phyloP scores from a whole-genome alignment of 2,888 invertebrate genomes.

The Ectemnius lituratus region DNA sequence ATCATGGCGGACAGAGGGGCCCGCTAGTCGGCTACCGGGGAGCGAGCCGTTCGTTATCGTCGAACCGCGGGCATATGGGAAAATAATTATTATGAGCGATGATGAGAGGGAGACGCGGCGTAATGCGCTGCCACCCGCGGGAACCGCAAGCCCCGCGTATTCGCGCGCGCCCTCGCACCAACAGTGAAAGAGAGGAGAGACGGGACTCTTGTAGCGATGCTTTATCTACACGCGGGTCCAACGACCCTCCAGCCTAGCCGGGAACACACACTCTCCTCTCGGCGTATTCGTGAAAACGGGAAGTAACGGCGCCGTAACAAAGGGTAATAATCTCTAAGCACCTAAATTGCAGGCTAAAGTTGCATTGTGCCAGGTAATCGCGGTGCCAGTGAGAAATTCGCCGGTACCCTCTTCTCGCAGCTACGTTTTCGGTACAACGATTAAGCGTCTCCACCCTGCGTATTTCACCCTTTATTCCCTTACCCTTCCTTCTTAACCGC shows the following conservation, averaged over 20 bases:
- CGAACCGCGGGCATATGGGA: constrained; percentile 62
- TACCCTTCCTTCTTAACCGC: no score
- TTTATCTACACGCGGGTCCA: constrained; percentile 31
- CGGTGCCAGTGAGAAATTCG: constrained; percentile 21
- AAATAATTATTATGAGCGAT: constrained; percentile 73
- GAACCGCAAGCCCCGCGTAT: constrained; percentile 44
- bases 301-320: constrained; percentile 34
- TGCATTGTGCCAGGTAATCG: constrained; percentile 23
- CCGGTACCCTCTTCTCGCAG: not conserved
- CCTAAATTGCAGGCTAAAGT: constrained; percentile 15
- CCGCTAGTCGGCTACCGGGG: constrained; percentile 58
- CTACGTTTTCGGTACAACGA: constrained; percentile 13
- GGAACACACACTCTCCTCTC: not conserved
- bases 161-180: constrained; percentile 9
- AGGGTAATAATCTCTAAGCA: constrained; percentile 23
- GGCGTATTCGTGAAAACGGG: constrained; percentile 1
- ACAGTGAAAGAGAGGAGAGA: not conserved
- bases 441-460: not conserved
- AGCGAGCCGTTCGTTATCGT: constrained; percentile 29
- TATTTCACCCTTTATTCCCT: no score
- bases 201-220: constrained; percentile 13
- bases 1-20: constrained; percentile 66
- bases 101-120: constrained; percentile 41
- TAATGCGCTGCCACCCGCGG: constrained; percentile 49
- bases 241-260: constrained; percentile 26